phyloP scores from a whole-genome alignment of 2,113 vertebrate genomes.

The Lonchura striata region DNA sequence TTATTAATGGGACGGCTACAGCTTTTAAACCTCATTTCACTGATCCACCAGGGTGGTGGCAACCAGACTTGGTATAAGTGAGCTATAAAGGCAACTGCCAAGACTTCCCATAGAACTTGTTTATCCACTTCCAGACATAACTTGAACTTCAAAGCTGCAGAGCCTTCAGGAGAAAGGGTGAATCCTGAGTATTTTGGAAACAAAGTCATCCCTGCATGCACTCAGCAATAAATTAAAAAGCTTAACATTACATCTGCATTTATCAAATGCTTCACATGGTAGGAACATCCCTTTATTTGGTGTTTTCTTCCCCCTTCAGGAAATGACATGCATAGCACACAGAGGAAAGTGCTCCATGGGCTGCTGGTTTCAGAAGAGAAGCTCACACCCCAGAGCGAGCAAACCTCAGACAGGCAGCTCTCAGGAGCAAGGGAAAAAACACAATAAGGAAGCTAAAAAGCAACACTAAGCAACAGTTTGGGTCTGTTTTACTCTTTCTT shows the following conservation, averaged over 20 bases:
- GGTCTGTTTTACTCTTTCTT: not conserved
- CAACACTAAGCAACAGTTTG: not conserved
- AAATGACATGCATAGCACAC: not conserved
- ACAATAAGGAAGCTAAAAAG: not conserved
- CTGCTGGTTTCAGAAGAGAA: not conserved
- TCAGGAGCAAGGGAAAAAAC: not conserved
- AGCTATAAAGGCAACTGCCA: not conserved
- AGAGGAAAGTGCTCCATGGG: not conserved
- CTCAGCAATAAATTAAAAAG: not conserved
- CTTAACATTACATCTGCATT: not conserved
- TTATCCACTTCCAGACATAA: not conserved
- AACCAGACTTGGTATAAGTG: not conserved
- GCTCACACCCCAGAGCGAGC: not conserved
- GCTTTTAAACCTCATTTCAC: not conserved
- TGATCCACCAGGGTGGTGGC: not conserved
- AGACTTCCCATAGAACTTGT: not conserved
- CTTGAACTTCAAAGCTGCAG: slow-evolving; percentile 1
- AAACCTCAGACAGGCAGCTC: not conserved
- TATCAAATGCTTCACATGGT: not conserved
- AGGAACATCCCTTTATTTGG: not conserved
- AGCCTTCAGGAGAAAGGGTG: not conserved
- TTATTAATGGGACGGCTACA: not conserved
- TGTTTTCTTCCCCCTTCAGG: not conserved
- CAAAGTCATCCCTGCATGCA: not conserved
- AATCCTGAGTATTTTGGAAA: not conserved